Percentiles rank a stretch among this genome's conserved stretches.
Evolutionary conservation across 1,140 invertebrate species (phyloP).

Genomic region (Battus philenor): DNA sequence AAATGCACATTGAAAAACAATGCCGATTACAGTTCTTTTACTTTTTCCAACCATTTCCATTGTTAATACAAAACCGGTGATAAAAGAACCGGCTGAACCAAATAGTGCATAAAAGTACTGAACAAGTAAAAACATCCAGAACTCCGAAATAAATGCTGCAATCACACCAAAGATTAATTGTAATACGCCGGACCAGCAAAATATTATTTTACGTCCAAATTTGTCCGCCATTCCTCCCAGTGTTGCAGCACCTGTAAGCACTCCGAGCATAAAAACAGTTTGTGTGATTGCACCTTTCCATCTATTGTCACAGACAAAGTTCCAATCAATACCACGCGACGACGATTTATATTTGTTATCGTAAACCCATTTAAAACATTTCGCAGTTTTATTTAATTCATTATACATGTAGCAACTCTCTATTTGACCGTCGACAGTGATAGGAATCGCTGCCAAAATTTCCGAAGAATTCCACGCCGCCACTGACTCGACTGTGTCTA

Average conservation of each 20-base stretch:
- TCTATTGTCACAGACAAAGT: slow-evolving; percentile 87
- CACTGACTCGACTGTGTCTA: slow-evolving; percentile 73
- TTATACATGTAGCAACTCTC: slow-evolving; percentile 78
- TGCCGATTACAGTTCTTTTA: slow-evolving; percentile 88
- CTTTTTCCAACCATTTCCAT: slow-evolving; percentile 91
- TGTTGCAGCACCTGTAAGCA: slow-evolving; percentile 88
- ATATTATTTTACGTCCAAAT: slow-evolving; percentile 88
- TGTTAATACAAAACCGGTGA: slow-evolving; percentile 89
- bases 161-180: slow-evolving; percentile 83
- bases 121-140: slow-evolving; percentile 82
- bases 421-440: slow-evolving; percentile 58
- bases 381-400: slow-evolving; percentile 59
- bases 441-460: slow-evolving; percentile 75
- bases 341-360: slow-evolving; percentile 83
- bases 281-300: slow-evolving; percentile 90
- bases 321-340: slow-evolving; percentile 87
- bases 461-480: slow-evolving; percentile 75
- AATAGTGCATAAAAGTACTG: slow-evolving; percentile 87
- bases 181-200: slow-evolving; percentile 83
- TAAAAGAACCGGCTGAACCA: slow-evolving; percentile 89
- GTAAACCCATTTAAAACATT: slow-evolving; percentile 82
- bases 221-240: slow-evolving; percentile 92
- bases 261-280: slow-evolving; percentile 91
- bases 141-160: slow-evolving; percentile 87
- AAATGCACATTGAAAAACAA: slow-evolving; percentile 88